Conservation (phyloP, 2,797 vertebrate species). For the Clarias fuscus region DNA sequence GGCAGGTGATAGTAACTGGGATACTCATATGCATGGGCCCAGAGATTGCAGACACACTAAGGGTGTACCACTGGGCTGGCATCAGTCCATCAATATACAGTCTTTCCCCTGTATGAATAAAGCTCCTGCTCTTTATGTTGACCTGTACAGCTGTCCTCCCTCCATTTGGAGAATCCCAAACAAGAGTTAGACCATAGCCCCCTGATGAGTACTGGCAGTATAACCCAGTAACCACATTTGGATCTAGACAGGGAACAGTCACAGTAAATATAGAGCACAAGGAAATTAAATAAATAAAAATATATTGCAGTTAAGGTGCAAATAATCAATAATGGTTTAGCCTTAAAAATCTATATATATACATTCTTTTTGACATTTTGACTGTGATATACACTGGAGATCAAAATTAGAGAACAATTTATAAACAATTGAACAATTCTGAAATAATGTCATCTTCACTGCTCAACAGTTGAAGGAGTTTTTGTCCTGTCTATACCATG, state of each 20-base stretch:
- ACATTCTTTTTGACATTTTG: no score
- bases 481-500: no score
- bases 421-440: no score
- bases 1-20: constrained; percentile 53
- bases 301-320: neutral
- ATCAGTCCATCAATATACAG: constrained; percentile 50
- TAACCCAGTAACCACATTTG: constrained; percentile 49
- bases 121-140: constrained; percentile 35
- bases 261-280: constrained; percentile 2
- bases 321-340: neutral
- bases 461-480: no score
- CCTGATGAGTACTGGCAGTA: constrained; percentile 53
- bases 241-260: constrained; percentile 59
- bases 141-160: constrained; percentile 63
- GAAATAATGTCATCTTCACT: no score
- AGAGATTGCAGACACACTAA: constrained; percentile 59
- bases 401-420: no score
- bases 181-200: constrained; percentile 64
- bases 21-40: constrained; percentile 8
- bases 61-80: constrained; percentile 65
- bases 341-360: neutral
- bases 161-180: constrained; percentile 59
- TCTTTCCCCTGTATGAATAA: rapidly evolving
- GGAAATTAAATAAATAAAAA: neutral
- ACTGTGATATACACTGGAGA: no score